Base-by-base conservation (phyloP, 2,888 invertebrate genomes). In the Oeneis ivallda region DNA sequence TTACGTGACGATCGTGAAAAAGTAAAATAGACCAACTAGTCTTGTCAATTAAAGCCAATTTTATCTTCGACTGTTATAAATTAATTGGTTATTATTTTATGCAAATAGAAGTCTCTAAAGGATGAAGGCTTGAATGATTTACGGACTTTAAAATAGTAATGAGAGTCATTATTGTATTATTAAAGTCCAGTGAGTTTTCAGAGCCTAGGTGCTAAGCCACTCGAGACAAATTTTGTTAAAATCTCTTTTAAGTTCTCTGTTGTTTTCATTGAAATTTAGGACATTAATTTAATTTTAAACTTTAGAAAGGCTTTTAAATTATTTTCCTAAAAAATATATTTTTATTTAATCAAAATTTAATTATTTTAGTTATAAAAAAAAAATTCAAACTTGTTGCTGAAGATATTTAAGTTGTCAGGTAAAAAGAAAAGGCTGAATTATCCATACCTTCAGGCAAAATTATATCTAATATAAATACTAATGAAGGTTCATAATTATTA, bases 201-300 rank as follows among this genome's bases (percentile, higher is more conserved):
- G 47, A 49, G 17, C 10, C 9, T 49, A 49, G 17, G 17, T 17
- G 47, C 47, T 17, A 17, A 49, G 17, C 17, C 47, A 8, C 17
- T 49, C 15, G 47, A 17, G 19, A 49, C 10, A 49, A 19, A 49
- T 49, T 49, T 49, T 49, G 47, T 49, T 49, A 49, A 49, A 49
- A 49, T 49, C 47, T 17, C 47, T 17, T 17, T 49, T 47, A 45
- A 4, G 15, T 10, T 49, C 9, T 17, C 47, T 17, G 19, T 1
- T 15, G 9, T 49, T 19, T 49, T 49, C 47, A 8, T 49, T 17
- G 47, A 17, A 49, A 49, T 17, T n/a, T 47, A 8, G 10, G 39
- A 41, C 39, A 41, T 41, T 41, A 41, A 41, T 41, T 41, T 41
- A 41, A 13, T 41, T 41, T 41, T 11, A 5, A 13, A 41, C 3